Base-by-base conservation (phyloP, 2,113 vertebrate genomes). In the Psephotus haematonotus region DNA sequence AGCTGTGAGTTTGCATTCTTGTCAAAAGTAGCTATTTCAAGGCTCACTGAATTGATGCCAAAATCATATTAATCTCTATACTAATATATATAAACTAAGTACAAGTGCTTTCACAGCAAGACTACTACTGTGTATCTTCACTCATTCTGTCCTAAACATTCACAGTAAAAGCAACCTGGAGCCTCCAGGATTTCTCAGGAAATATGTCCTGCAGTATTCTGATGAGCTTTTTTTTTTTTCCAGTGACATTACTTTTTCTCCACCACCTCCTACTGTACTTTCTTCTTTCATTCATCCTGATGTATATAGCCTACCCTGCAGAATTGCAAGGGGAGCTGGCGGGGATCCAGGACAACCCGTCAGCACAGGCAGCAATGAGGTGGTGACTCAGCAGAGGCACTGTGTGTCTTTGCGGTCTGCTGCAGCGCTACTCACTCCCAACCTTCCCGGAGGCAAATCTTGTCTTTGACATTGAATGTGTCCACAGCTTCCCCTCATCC, bases 331-430 rank as follows among this genome's bases (percentile, higher is more conserved):
- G 65, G 52, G 37, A 82, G 62, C 57, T 93, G 91, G 92, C 76
- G 50, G 77, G 50, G 80, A 80, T 74, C 83, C 94, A 86, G 39
- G 25, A 55, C 83, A 81, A 82, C 78, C 79, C 92, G 86, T 50
- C 86, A 70, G 69, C 86, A 92, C 70, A 69, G 12, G 28, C 86
- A 96, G 77, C 88, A 94, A 44, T 4, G 88, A 93, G 69, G 85
- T 86, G 47, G 65, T 97, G 95, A 97, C 74, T 97, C 96, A 95
- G 96, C 97, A 97, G 67, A 91, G 89, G 76, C 57, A 9, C 41
- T 12, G 43, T 63, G 84, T n/a, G 55, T 68, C 93, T 90, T 75
- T 90, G 90, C 9, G 19, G 76, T 62, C 37, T 63, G 77, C 68
- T 76, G 75, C 86, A 88, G 92, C 52, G 62, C 59, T 6, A 3